These are phyloP conservation scores for Ernsta delagoae DNA, from an alignment of 2,888 invertebrate species.

Conservation along the genomic window DNA sequence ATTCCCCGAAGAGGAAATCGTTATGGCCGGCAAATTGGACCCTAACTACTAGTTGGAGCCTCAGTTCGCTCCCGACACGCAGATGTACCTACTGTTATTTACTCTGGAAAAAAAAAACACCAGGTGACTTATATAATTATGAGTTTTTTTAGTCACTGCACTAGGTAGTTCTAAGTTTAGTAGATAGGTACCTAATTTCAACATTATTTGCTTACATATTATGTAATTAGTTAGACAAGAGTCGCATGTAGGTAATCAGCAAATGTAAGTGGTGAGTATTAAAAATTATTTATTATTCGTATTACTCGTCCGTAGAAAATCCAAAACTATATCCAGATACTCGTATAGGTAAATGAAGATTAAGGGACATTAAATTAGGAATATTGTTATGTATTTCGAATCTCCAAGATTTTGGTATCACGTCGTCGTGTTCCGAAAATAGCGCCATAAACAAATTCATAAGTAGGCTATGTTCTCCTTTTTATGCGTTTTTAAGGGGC, in stretches of 20 bases:
- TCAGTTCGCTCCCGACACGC: conserved; percentile 62
- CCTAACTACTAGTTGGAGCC: conserved; percentile 77
- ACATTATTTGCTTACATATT: no score
- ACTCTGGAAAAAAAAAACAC: conserved; percentile 54
- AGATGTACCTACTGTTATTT: conserved; percentile 63
- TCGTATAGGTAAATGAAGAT: no score
- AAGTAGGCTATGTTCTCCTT: conserved; percentile 78
- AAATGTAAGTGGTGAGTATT: no score
- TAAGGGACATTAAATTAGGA: conserved; percentile 65
- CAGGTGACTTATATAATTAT: background rate
- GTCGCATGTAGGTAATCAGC: no score
- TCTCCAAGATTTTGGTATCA: conserved; percentile 57
- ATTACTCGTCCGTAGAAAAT: no score
- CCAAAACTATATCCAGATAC: no score
- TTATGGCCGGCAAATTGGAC: conserved; percentile 81
- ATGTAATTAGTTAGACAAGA: no score
- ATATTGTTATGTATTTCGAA: conserved; percentile 70
- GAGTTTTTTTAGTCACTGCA: background rate
- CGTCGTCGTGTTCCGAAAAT: conserved; percentile 63
- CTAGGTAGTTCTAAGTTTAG: no score
- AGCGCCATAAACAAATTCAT: conserved; percentile 83
- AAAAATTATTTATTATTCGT: no score
- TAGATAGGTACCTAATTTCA: no score
- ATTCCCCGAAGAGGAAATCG: conserved; percentile 84
- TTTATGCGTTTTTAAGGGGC: conserved; percentile 81